phyloP scores from a whole-genome alignment of 2,113 vertebrate genomes.

The Aldabrachelys gigantea region DNA sequence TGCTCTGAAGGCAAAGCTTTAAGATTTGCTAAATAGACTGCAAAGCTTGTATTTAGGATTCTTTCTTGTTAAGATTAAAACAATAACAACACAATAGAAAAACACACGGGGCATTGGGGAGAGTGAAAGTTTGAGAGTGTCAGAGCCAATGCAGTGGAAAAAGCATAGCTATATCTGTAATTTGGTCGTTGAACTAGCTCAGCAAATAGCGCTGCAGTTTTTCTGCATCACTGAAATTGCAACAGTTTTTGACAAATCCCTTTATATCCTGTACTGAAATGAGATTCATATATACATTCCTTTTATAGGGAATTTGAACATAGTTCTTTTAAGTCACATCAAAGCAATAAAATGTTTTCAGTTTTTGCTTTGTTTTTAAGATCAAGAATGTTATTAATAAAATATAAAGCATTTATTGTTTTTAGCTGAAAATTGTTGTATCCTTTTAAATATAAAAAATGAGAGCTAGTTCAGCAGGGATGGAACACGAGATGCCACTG shows the following conservation, averaged over 20 bases:
- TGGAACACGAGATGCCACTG: not conserved
- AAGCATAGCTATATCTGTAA: not conserved
- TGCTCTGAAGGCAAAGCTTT: slow-evolving; percentile 31
- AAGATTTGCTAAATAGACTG: slow-evolving; percentile 53
- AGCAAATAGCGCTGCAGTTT: slow-evolving; percentile 35
- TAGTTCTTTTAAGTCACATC: slow-evolving; percentile 44
- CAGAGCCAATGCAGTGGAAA: not conserved
- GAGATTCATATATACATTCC: slow-evolving; percentile 57
- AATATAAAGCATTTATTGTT: not conserved
- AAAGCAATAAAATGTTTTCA: slow-evolving; percentile 58
- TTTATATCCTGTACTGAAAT: slow-evolving; percentile 67
- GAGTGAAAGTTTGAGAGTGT: slow-evolving; percentile 7
- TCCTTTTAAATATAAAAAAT: slow-evolving; percentile 34
- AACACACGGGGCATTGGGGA: not conserved
- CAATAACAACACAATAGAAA: not conserved
- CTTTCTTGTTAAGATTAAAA: slow-evolving; percentile 11
- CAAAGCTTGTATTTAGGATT: not conserved
- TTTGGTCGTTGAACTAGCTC: not conserved
- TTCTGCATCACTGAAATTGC: slow-evolving; percentile 59
- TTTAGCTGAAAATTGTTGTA: slow-evolving; percentile 37
- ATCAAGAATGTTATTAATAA: not conserved
- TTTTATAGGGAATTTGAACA: slow-evolving; percentile 58
- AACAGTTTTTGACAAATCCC: slow-evolving; percentile 71
- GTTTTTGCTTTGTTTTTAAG: not conserved
- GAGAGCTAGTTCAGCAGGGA: not conserved